Evolutionary conservation across 1,140 invertebrate genomes (phyloP).

Genomic region (Pseudoatta argentina): DNA sequence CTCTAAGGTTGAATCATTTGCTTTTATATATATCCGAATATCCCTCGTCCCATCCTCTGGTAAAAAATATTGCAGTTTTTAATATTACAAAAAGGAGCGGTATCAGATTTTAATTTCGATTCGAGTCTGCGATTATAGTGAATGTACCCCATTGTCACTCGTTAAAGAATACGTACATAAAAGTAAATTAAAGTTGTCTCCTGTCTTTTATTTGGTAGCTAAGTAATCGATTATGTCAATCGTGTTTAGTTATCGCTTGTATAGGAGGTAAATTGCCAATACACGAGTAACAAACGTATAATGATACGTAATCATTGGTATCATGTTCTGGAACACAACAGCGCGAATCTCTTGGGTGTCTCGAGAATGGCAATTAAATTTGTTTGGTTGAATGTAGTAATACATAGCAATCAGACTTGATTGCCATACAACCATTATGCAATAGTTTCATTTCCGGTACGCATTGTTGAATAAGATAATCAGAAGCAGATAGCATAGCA

Average conservation of each 20-base stretch:
- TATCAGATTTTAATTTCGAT: conserved; percentile 77
- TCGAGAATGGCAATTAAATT: conserved; percentile 31
- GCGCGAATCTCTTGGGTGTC: not conserved
- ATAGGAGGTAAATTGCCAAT: conserved; percentile 24
- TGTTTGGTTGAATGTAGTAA: conserved; percentile 28
- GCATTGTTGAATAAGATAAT: not conserved
- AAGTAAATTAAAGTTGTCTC: not conserved
- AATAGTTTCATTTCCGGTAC: conserved; percentile 36
- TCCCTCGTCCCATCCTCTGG: conserved; percentile 85
- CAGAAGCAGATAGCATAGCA: conserved; percentile 34
- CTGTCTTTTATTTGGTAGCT: not conserved
- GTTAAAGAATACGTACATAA: conserved; percentile 7
- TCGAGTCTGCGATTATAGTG: conserved; percentile 78
- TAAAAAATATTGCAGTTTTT: conserved; percentile 86
- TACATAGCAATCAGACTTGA: not conserved
- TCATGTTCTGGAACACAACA: not conserved
- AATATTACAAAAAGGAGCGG: conserved; percentile 79
- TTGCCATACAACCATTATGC: not conserved
- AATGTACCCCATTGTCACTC: conserved; percentile 71
- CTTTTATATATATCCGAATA: conserved; percentile 76
- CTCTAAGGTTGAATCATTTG: conserved; percentile 78
- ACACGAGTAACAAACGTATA: conserved; percentile 12
- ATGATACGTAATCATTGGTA: conserved; percentile 12
- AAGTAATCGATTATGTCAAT: not conserved
- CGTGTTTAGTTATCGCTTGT: not conserved